A percentile compares a stretch with the other conserved stretches of the same genome.
Evolutionary conservation across 2,797 vertebrate genomes (phyloP).

Genomic region (Salarias fasciatus): DNA sequence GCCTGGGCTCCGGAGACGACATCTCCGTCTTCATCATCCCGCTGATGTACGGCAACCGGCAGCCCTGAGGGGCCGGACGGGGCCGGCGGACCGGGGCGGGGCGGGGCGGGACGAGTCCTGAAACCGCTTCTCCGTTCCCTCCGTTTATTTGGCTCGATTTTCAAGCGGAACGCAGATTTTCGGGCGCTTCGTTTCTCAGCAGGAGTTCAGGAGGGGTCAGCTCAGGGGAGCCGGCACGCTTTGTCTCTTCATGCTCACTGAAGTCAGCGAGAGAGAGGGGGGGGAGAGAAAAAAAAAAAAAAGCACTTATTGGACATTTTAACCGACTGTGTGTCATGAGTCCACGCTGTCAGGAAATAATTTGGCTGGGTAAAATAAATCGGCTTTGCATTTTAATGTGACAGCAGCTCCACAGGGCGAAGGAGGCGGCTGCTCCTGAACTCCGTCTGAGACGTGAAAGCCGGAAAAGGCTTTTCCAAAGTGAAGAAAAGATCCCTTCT

Average conservation of each 20-base stretch:
- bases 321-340: neutral
- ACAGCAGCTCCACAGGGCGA: neutral
- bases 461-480: neutral
- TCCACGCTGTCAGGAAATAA: neutral
- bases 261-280: too few species aligned
- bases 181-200: slow-evolving; percentile 24
- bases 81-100: slow-evolving; percentile 76
- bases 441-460: slow-evolving; percentile 36
- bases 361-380: too few species aligned
- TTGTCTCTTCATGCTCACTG: too few species aligned
- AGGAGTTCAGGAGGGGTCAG: slow-evolving; percentile 35
- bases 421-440: slow-evolving; percentile 9
- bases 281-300: too few species aligned
- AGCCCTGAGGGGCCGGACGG: slow-evolving; percentile 69
- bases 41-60: slow-evolving; percentile 91
- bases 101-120: too few species aligned
- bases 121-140: slow-evolving; percentile 20
- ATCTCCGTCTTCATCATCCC: slow-evolving; percentile 97
- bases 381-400: neutral
- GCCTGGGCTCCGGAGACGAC: slow-evolving; percentile 96
- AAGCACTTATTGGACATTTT: neutral
- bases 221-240: too few species aligned
- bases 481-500: neutral
- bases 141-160: slow-evolving; percentile 11
- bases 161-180: slow-evolving; percentile 7